Evolutionary conservation across 2,888 invertebrate genomes (phyloP).

Genomic region (Drosophila longiperda): DNA sequence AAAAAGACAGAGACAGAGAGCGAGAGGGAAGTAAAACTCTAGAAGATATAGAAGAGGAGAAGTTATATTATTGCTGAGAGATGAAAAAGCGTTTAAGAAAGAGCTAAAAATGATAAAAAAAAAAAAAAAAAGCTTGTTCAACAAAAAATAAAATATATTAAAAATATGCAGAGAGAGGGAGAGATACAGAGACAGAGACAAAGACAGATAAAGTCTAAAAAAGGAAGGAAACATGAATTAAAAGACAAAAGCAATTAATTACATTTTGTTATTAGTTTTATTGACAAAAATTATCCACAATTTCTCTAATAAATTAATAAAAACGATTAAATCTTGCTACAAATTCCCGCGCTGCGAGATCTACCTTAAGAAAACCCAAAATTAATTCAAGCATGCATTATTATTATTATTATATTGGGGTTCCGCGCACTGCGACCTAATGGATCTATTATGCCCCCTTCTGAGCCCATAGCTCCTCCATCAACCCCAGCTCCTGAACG

Average conservation of each 20-base stretch:
- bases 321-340: background rate
- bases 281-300: background rate
- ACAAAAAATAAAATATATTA: background rate
- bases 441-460: too few relatives aligned
- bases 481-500: too few relatives aligned
- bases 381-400: background rate
- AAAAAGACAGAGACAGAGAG: background rate
- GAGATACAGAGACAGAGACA: background rate
- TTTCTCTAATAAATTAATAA: too few relatives aligned
- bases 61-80: background rate
- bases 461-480: too few relatives aligned
- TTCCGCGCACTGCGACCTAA: too few relatives aligned
- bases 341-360: background rate
- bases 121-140: background rate
- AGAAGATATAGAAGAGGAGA: background rate
- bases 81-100: background rate
- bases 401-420: too few relatives aligned
- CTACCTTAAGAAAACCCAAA: background rate
- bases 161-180: background rate
- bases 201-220: background rate
- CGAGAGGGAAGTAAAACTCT: background rate
- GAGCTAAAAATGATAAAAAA: background rate
- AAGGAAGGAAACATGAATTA: background rate
- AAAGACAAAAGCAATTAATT: background rate
- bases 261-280: background rate